These are phyloP conservation scores for Brachionus paranguensis DNA, from an alignment of 1,140 invertebrate species.

Conservation along the genomic window DNA sequence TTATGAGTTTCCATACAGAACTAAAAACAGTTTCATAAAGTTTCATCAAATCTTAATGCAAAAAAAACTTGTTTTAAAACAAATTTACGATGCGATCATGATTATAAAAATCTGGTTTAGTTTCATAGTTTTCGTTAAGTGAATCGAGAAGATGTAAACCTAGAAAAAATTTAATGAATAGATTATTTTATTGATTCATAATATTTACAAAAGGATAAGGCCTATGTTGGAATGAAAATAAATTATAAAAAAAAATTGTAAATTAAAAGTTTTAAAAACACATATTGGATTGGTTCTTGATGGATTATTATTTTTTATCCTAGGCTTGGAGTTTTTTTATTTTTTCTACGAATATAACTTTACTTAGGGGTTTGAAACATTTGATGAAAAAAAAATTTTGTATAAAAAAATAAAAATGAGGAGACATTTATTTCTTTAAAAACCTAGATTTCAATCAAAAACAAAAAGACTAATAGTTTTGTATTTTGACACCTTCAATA, in stretches of 20 bases:
- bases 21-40: neutral
- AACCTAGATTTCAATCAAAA: neutral
- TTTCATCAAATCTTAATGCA: neutral
- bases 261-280: neutral
- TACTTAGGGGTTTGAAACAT: neutral
- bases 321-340: neutral
- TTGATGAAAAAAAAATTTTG: neutral
- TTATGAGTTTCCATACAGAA: neutral
- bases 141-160: neutral
- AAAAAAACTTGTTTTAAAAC: neutral
- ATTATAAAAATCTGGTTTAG: neutral
- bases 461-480: neutral
- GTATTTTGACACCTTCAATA: too few species aligned
- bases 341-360: neutral
- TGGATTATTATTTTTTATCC: neutral
- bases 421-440: neutral
- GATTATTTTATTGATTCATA: neutral
- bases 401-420: neutral
- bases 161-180: neutral
- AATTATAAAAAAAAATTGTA: neutral
- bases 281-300: neutral
- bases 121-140: neutral
- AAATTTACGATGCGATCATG: neutral
- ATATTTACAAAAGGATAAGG: neutral
- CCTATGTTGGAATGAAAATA: neutral